A percentile compares a stretch with the other conserved stretches of the same genome.
phyloP scores from a whole-genome alignment of 2,797 vertebrate species.

The Etheostoma perlongum region DNA sequence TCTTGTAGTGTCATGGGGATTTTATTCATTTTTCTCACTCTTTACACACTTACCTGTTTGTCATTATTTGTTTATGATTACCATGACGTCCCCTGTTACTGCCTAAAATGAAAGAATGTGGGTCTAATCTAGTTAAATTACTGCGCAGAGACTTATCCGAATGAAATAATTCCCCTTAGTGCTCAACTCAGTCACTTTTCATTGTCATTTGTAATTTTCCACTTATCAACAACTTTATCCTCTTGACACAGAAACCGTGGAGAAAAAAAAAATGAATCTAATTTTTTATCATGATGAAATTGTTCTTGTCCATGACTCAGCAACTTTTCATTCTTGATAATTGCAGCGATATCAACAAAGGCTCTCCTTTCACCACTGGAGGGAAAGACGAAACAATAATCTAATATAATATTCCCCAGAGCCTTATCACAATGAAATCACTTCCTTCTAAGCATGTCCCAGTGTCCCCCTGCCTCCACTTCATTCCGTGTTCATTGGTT shows the following conservation, averaged over 20 bases:
- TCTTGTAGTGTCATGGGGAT: not conserved
- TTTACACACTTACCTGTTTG: conserved; percentile 11
- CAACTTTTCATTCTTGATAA: conserved; percentile 68
- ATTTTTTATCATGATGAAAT: conserved; percentile 61
- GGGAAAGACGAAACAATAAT: conserved; percentile 66
- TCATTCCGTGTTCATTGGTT: conserved; percentile 60
- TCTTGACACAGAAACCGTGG: conserved; percentile 30
- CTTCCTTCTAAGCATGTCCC: conserved; percentile 66
- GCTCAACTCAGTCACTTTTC: conserved; percentile 29
- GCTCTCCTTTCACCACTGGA: conserved; percentile 46
- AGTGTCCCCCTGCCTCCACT: conserved; percentile 44
- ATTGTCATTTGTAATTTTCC: conserved; percentile 63
- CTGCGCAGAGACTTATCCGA: conserved; percentile 24
- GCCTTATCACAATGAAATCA: conserved; percentile 71
- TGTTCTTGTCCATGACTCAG: conserved; percentile 69
- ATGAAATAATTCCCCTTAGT: conserved; percentile 55
- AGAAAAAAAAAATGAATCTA: not conserved
- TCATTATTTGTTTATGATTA: conserved; percentile 35
- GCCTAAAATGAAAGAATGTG: conserved; percentile 51
- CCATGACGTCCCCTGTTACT: conserved; percentile 39
- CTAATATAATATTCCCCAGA: conserved; percentile 72
- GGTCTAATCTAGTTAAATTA: conserved; percentile 58
- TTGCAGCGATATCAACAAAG: conserved; percentile 69
- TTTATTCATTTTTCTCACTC: conserved; percentile 1
- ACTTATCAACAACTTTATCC: conserved; percentile 56